Conservation (phyloP, 2,888 invertebrate genomes). For the Lasioglossum malachurum region DNA sequence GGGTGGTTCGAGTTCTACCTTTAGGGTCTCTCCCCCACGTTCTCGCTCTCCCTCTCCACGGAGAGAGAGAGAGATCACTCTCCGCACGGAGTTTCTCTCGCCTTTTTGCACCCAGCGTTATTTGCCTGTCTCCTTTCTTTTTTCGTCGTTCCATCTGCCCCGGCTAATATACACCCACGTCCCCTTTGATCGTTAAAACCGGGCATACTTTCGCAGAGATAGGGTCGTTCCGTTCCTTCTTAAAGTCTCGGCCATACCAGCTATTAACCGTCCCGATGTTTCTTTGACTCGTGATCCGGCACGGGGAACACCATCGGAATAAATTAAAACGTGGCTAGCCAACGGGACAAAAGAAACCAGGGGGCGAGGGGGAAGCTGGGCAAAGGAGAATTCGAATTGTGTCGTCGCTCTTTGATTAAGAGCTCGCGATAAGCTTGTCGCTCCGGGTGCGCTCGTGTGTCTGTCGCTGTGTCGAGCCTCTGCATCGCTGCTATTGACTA, state of each 20-base stretch:
- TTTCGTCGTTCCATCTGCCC: conserved; percentile 41
- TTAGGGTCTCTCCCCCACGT: conserved; percentile 60
- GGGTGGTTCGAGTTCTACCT: conserved; percentile 80
- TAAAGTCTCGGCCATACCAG: conserved; percentile 44
- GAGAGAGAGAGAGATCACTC: conserved; percentile 69
- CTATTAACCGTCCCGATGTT: conserved; percentile 71
- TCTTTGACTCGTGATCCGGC: conserved; percentile 68
- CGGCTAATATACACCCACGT: conserved; percentile 75
- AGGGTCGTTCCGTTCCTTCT: conserved; percentile 60
- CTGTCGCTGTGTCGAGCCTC: neutral
- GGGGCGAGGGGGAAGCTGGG: neutral
- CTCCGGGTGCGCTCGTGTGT: neutral
- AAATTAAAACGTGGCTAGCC: conserved; percentile 61
- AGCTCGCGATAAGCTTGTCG: conserved; percentile 33
- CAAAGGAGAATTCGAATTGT: conserved; percentile 43
- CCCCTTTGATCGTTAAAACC: conserved; percentile 74
- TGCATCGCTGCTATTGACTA: conserved; percentile 6
- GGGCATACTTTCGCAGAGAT: conserved; percentile 66
- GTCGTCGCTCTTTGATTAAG: conserved; percentile 45
- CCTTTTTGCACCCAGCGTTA: conserved; percentile 70
- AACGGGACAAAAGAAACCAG: conserved; percentile 3
- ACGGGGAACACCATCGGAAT: conserved; percentile 58
- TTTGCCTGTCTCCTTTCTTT: conserved; percentile 68
- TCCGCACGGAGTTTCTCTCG: conserved; percentile 65
- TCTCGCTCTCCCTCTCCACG: neutral